Percentiles rank a stretch among this genome's conserved stretches.
These are phyloP conservation scores for Zaprionus davidi DNA, from an alignment of 1,140 invertebrate genomes.

Conservation along the genomic window DNA sequence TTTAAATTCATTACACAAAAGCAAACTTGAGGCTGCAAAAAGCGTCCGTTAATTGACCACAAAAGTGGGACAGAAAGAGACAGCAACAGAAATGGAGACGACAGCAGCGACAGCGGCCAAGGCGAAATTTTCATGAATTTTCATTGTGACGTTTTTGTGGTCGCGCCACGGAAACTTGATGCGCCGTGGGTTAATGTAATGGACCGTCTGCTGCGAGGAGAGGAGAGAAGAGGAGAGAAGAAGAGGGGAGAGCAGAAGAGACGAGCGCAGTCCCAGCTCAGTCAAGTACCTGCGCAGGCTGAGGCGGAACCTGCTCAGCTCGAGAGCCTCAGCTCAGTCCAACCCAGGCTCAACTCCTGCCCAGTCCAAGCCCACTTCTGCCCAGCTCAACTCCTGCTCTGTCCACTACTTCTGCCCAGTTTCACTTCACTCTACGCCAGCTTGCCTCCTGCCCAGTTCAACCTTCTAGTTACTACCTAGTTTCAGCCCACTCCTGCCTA, in stretches of 20 bases:
- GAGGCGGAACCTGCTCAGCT: too few species aligned
- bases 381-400: too few species aligned
- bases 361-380: too few species aligned
- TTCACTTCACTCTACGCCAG: too few species aligned
- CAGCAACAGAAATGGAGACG: background rate
- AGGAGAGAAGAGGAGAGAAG: background rate
- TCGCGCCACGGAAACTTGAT: conserved; percentile 58
- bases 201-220: conserved; percentile 21
- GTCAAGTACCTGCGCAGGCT: background rate
- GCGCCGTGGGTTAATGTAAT: conserved; percentile 67
- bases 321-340: too few species aligned
- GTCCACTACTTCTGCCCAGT: too few species aligned
- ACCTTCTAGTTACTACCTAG: background rate
- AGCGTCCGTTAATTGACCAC: conserved; percentile 76
- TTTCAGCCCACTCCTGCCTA: background rate
- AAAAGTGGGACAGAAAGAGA: conserved; percentile 61
- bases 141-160: conserved; percentile 73
- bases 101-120: background rate
- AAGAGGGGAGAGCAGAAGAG: too few species aligned
- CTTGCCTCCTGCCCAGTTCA: background rate
- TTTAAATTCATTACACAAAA: conserved; percentile 79
- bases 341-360: too few species aligned
- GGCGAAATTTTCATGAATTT: conserved; percentile 72
- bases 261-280: background rate
- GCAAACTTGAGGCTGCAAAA: conserved; percentile 60